phyloP scores from a whole-genome alignment of 2,888 invertebrate genomes.

The Rhabditoides inermis region DNA sequence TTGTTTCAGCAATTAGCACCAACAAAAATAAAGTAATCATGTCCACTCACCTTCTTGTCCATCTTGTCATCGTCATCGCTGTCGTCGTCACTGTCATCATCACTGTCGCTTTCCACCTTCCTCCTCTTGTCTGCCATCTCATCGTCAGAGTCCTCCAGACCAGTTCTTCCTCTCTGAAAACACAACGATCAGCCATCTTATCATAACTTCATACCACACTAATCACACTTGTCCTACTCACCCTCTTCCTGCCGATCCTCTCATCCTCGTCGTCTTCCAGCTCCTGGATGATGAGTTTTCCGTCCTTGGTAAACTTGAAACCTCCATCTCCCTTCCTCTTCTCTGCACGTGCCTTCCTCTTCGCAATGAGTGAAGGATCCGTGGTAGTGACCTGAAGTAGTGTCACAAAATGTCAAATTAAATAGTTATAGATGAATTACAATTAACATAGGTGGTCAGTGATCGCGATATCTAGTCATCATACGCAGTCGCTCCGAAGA shows the following conservation, averaged over 20 bases:
- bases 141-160: slow-evolving; percentile 21
- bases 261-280: not conserved
- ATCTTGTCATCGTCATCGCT: slow-evolving; percentile 14
- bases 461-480: no score
- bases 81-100: slow-evolving; percentile 15
- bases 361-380: slow-evolving; percentile 26
- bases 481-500: no score
- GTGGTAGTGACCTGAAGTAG: slow-evolving; percentile 21
- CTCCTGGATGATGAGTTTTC: slow-evolving; percentile 35
- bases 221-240: not conserved
- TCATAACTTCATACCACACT: not conserved
- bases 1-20: not conserved
- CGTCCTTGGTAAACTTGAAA: slow-evolving; percentile 36
- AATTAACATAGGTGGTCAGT: not conserved
- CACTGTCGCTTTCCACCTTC: slow-evolving; percentile 23
- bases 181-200: not conserved
- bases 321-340: slow-evolving; percentile 24
- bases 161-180: slow-evolving; percentile 15
- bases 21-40: not conserved
- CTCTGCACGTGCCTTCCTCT: slow-evolving; percentile 14
- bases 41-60: slow-evolving; percentile 9
- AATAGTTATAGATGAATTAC: not conserved
- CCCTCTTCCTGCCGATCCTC: not conserved
- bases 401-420: not conserved
- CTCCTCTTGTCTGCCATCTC: slow-evolving; percentile 19